These are phyloP conservation scores for Diploptera punctata DNA, from an alignment of 2,888 invertebrate genomes.

Conservation along the genomic window DNA sequence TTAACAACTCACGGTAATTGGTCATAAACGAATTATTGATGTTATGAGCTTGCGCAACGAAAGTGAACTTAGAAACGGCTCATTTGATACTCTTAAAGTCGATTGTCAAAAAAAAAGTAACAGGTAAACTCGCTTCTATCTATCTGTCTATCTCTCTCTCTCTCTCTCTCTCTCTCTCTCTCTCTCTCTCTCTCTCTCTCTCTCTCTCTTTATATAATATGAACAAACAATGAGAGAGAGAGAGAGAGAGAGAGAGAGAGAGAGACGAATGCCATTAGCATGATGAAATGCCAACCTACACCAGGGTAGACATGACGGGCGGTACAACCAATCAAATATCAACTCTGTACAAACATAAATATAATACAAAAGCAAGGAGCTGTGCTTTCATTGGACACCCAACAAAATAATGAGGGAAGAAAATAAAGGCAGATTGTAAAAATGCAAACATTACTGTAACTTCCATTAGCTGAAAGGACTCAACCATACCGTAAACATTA, in stretches of 20 bases:
- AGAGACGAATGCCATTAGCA: slow-evolving; percentile 27
- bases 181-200: too few relatives aligned
- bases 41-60: not conserved
- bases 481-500: not conserved
- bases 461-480: not conserved
- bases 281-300: slow-evolving; percentile 34
- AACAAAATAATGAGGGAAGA: slow-evolving; percentile 22
- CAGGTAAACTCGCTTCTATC: not conserved
- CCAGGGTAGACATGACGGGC: not conserved
- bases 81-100: not conserved
- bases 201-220: not conserved
- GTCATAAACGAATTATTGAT: too few relatives aligned
- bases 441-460: not conserved
- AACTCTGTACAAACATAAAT: slow-evolving; percentile 16
- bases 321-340: slow-evolving; percentile 25
- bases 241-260: too few relatives aligned
- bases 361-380: slow-evolving; percentile 6
- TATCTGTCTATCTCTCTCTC: too few relatives aligned
- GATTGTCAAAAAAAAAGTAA: not conserved
- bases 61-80: not conserved
- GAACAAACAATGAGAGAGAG: not conserved
- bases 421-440: slow-evolving; percentile 15
- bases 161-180: too few relatives aligned
- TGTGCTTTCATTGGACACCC: slow-evolving; percentile 16
- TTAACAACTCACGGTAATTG: too few relatives aligned